phyloP scores from a whole-genome alignment of 2,113 vertebrate species.

The Syngnathus scovelli region DNA sequence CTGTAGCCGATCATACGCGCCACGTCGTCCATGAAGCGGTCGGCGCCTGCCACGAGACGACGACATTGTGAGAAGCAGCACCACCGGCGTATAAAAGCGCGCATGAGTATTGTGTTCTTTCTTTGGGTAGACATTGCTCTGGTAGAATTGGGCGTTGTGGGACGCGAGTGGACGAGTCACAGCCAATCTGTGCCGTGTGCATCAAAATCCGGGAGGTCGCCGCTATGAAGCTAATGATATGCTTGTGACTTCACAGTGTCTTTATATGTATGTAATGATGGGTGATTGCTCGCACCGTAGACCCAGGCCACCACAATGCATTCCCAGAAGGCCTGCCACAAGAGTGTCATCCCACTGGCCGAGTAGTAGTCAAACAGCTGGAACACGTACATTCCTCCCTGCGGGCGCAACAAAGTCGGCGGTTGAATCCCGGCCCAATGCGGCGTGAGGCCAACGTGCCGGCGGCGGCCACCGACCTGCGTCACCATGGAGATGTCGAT shows the following conservation, averaged over 20 bases:
- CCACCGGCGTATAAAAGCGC: too few species aligned
- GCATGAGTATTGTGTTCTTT: too few species aligned
- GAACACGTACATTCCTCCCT: slow-evolving; percentile 83
- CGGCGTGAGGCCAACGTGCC: background rate
- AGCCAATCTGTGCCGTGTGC: too few species aligned
- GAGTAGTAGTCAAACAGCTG: slow-evolving; percentile 81
- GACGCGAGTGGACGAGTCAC: too few species aligned
- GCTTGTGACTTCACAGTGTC: too few species aligned
- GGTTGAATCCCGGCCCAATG: background rate
- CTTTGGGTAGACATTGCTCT: too few species aligned
- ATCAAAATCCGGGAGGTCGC: too few species aligned
- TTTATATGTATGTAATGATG: too few species aligned
- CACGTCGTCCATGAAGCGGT: slow-evolving; percentile 80
- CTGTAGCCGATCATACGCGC: slow-evolving; percentile 81
- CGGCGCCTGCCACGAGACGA: slow-evolving; percentile 63
- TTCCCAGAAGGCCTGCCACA: slow-evolving; percentile 82
- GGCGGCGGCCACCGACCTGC: slow-evolving; percentile 60
- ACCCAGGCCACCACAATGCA: slow-evolving; percentile 79
- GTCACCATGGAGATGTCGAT: slow-evolving; percentile 81
- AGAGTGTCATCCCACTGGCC: slow-evolving; percentile 79
- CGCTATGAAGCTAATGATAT: too few species aligned
- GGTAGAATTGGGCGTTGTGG: too few species aligned
- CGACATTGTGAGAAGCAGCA: background rate
- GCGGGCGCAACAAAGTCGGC: background rate
- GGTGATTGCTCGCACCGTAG: slow-evolving; percentile 64